Conservation (phyloP, 1,140 invertebrate species). For the Zaprionus ghesquierei region DNA sequence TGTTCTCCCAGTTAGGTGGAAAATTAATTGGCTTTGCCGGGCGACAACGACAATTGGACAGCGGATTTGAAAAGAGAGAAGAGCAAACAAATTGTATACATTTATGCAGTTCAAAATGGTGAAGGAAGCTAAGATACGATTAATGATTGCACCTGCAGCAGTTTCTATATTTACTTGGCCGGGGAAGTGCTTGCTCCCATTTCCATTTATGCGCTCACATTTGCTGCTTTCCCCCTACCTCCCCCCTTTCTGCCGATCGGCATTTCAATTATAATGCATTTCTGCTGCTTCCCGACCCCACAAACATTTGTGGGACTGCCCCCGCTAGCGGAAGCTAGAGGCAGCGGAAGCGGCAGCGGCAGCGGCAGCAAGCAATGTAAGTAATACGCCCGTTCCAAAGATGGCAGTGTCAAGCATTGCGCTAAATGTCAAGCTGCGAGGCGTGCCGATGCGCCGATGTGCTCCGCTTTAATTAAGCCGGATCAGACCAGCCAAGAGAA, state of each 20-base stretch:
- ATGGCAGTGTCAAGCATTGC: constrained; percentile 4
- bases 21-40: constrained; percentile 60
- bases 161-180: neutral
- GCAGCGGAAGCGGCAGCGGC: neutral
- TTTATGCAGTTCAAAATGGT: no score
- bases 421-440: constrained; percentile 48
- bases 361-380: neutral
- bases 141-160: neutral
- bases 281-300: constrained; percentile 59
- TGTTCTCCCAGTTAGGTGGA: constrained; percentile 60
- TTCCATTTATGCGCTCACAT: neutral
- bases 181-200: neutral
- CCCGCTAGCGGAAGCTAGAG: neutral
- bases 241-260: constrained; percentile 71
- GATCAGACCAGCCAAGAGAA: neutral
- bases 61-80: constrained; percentile 17
- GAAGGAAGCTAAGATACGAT: neutral
- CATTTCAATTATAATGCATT: constrained; percentile 67
- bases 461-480: constrained; percentile 71
- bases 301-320: constrained; percentile 6
- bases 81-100: no score
- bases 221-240: constrained; percentile 7
- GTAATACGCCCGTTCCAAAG: constrained; percentile 14
- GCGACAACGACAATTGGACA: constrained; percentile 34
- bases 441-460: constrained; percentile 57